phyloP scores from a whole-genome alignment of 2,797 vertebrate species.

The Pseudochirops corinnae region DNA sequence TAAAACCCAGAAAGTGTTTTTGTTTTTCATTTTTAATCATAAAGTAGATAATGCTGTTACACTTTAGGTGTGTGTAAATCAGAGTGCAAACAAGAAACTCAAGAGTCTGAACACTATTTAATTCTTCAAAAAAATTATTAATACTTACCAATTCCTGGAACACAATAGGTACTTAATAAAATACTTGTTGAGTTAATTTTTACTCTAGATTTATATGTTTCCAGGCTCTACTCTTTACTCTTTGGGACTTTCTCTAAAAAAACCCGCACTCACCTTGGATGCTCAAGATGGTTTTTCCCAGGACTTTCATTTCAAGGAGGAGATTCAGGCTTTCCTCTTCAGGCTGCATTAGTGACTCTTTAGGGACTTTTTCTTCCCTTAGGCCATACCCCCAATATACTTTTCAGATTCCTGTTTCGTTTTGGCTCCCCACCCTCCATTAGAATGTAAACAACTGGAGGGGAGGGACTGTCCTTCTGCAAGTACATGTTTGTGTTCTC shows the following conservation, averaged over 20 bases:
- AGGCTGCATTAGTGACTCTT: neutral
- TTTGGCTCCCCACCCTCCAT: neutral
- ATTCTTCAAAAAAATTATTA: neutral
- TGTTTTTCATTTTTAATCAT: neutral
- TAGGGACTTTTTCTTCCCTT: neutral
- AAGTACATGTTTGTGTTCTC: neutral
- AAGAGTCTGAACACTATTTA: neutral
- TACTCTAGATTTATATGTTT: neutral
- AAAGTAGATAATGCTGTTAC: neutral
- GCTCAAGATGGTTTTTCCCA: neutral
- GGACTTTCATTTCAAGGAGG: neutral
- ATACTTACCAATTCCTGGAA: neutral
- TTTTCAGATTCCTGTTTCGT: neutral
- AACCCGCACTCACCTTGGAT: neutral
- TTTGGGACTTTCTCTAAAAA: neutral
- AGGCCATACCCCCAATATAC: neutral
- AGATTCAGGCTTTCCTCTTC: neutral
- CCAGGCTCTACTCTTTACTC: neutral
- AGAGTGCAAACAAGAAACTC: conserved; percentile 25
- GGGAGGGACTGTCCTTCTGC: neutral
- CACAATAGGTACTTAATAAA: neutral
- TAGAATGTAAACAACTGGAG: neutral
- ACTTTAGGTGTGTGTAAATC: neutral
- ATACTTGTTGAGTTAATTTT: neutral
- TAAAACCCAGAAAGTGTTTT: conserved; percentile 43